These are phyloP conservation scores for Stramonita haemastoma DNA, from an alignment of 2,888 invertebrate species.

Conservation along the genomic window DNA sequence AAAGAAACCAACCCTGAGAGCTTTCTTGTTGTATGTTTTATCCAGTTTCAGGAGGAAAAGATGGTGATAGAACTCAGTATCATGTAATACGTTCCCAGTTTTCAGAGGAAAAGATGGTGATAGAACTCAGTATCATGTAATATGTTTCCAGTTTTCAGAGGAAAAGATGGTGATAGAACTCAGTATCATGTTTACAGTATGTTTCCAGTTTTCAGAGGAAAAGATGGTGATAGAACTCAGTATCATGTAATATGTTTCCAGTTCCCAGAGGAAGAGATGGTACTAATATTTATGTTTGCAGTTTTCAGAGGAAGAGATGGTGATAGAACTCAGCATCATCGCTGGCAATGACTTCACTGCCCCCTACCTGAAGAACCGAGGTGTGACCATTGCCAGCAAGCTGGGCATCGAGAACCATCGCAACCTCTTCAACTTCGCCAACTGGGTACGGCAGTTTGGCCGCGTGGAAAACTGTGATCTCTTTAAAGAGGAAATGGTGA, in stretches of 20 bases:
- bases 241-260: slow-evolving; percentile 58
- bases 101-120: slow-evolving; percentile 54
- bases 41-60: slow-evolving; percentile 51
- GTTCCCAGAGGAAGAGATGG: slow-evolving; percentile 52
- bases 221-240: slow-evolving; percentile 66
- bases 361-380: slow-evolving; percentile 56
- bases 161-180: slow-evolving; percentile 65
- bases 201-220: slow-evolving; percentile 50
- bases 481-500: slow-evolving; percentile 65
- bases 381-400: slow-evolving; percentile 42
- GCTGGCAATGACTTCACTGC: slow-evolving; percentile 74
- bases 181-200: slow-evolving; percentile 65
- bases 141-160: slow-evolving; percentile 44
- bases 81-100: slow-evolving; percentile 51
- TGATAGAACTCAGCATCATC: slow-evolving; percentile 72
- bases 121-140: slow-evolving; percentile 72
- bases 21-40: neutral
- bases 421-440: slow-evolving; percentile 52
- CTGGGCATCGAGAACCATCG: slow-evolving; percentile 59
- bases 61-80: slow-evolving; percentile 70
- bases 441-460: slow-evolving; percentile 63
- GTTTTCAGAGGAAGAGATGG: slow-evolving; percentile 52
- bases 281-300: slow-evolving; percentile 46
- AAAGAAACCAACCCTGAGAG: no score
- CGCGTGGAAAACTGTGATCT: slow-evolving; percentile 65